Conservation (phyloP, 2,797 vertebrate genomes). For the Onychomys arenicola region DNA sequence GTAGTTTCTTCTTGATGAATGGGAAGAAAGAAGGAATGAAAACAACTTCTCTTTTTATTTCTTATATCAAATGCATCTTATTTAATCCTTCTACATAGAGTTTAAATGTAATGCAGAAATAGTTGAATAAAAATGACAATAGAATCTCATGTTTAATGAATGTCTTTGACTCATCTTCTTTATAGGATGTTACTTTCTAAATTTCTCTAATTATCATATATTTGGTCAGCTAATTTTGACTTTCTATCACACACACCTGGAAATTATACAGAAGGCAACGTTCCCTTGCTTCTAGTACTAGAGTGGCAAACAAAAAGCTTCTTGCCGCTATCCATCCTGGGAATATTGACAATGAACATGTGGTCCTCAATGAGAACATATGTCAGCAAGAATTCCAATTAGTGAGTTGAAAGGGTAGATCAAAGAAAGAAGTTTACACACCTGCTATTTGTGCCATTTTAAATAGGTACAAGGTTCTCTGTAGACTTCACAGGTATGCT, state of each 20-base stretch:
- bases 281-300: not conserved
- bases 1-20: not conserved
- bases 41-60: not conserved
- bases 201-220: slow-evolving; percentile 37
- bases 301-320: not conserved
- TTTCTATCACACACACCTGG: slow-evolving; percentile 26
- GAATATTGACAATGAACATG: slow-evolving; percentile 29
- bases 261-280: not conserved
- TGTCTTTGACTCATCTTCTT: not conserved
- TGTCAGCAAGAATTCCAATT: slow-evolving; percentile 69
- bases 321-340: not conserved
- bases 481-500: not conserved
- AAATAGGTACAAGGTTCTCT: slow-evolving; percentile 10
- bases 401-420: slow-evolving; percentile 68
- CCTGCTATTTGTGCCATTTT: slow-evolving; percentile 44
- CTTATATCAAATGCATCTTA: not conserved
- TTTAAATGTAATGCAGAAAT: not conserved
- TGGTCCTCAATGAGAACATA: slow-evolving; percentile 48
- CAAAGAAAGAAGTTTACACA: slow-evolving; percentile 61
- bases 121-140: not conserved
- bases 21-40: not conserved
- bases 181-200: not conserved
- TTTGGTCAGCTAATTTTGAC: slow-evolving; percentile 9
- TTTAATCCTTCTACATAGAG: not conserved
- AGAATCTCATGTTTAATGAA: not conserved